Percentiles rank a stretch among this genome's conserved stretches.
Conservation (phyloP, 2,888 invertebrate genomes). For the Xestia sexstrigata region DNA sequence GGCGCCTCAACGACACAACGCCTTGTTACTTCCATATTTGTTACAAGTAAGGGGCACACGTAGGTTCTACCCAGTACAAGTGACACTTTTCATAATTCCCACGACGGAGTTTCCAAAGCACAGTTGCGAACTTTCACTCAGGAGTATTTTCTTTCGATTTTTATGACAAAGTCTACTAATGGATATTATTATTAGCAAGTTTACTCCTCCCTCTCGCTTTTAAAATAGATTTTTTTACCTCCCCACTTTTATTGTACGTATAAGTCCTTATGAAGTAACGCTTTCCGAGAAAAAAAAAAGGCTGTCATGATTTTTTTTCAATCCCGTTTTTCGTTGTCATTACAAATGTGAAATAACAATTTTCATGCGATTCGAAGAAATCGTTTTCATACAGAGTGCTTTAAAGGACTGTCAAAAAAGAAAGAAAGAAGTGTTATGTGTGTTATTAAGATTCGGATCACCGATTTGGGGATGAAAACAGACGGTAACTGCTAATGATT, state of each 20-base stretch:
- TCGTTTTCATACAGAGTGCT: slow-evolving; percentile 6
- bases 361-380: slow-evolving; percentile 5
- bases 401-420: background rate
- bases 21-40: slow-evolving; percentile 74
- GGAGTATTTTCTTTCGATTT: slow-evolving; percentile 15
- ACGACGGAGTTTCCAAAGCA: background rate
- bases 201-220: slow-evolving; percentile 4
- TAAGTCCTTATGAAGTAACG: background rate
- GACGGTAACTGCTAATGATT: slow-evolving; percentile 7
- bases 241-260: background rate
- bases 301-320: slow-evolving; percentile 10
- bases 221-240: slow-evolving; percentile 18
- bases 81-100: slow-evolving; percentile 52
- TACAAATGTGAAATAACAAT: slow-evolving; percentile 13
- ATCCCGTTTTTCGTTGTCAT: slow-evolving; percentile 19
- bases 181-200: slow-evolving; percentile 9
- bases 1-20: slow-evolving; percentile 69
- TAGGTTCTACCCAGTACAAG: slow-evolving; percentile 30
- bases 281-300: slow-evolving; percentile 16
- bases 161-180: background rate
- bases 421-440: background rate
- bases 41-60: slow-evolving; percentile 72
- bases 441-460: background rate
- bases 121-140: background rate
- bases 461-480: slow-evolving; percentile 21